Conservation (phyloP, 2,113 vertebrate genomes). For the Hipposideros armiger region DNA sequence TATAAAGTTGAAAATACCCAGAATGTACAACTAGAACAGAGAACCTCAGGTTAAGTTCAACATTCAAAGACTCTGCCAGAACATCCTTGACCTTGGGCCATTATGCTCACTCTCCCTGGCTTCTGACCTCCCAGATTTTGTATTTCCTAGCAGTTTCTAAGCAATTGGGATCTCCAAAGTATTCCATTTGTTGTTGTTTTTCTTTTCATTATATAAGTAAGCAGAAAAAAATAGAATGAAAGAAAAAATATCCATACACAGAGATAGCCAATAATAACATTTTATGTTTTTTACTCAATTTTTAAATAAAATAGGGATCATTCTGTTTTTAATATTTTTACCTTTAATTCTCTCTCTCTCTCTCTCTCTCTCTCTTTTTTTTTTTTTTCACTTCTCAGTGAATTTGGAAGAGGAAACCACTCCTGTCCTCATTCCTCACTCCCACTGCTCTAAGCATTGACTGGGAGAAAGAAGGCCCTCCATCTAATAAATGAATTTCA, state of each 20-base stretch:
- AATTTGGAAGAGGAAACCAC: neutral
- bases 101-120: neutral
- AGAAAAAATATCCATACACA: neutral
- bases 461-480: neutral
- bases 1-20: neutral
- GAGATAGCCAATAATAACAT: neutral
- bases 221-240: neutral
- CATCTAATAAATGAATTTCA: neutral
- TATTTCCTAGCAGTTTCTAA: neutral
- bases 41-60: neutral
- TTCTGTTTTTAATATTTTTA: neutral
- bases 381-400: neutral
- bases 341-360: neutral
- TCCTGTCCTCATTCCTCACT: neutral
- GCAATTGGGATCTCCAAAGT: neutral
- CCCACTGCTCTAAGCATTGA: neutral
- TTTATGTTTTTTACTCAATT: neutral
- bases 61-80: neutral
- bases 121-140: neutral
- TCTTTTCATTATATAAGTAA: neutral
- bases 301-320: neutral
- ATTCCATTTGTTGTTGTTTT: neutral
- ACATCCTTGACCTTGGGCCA: neutral
- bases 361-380: too few species aligned
- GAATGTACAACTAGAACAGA: neutral